These are phyloP conservation scores for Furnarius figulus DNA, from an alignment of 2,113 vertebrate genomes.

Conservation along the genomic window DNA sequence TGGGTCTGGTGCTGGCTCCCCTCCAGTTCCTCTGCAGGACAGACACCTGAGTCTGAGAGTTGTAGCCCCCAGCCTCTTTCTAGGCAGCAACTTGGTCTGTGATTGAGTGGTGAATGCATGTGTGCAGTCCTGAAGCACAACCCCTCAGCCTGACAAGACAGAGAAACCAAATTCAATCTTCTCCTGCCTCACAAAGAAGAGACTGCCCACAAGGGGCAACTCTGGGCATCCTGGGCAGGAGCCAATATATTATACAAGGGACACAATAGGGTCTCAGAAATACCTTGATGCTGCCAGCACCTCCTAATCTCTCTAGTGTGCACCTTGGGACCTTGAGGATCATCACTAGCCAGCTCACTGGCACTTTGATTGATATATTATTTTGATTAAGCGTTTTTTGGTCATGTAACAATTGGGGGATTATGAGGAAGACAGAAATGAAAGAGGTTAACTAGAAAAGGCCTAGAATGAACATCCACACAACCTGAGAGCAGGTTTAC, in stretches of 20 bases:
- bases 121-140: background rate
- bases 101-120: background rate
- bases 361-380: background rate
- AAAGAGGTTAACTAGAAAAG: background rate
- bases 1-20: rapidly evolving
- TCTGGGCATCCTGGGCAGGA: background rate
- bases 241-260: rapidly evolving
- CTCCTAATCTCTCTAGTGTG: background rate
- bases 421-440: background rate
- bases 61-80: rapidly evolving
- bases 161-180: background rate
- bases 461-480: background rate
- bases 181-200: background rate
- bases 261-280: background rate
- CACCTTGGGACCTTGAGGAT: background rate
- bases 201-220: background rate
- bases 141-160: background rate
- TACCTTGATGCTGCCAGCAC: background rate
- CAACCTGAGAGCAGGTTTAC: background rate
- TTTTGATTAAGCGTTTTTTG: background rate
- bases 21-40: background rate
- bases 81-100: background rate
- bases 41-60: background rate
- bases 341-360: background rate
- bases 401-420: background rate